These are phyloP conservation scores for Orchestia grillus DNA, from an alignment of 1,140 invertebrate species.

Conservation along the genomic window DNA sequence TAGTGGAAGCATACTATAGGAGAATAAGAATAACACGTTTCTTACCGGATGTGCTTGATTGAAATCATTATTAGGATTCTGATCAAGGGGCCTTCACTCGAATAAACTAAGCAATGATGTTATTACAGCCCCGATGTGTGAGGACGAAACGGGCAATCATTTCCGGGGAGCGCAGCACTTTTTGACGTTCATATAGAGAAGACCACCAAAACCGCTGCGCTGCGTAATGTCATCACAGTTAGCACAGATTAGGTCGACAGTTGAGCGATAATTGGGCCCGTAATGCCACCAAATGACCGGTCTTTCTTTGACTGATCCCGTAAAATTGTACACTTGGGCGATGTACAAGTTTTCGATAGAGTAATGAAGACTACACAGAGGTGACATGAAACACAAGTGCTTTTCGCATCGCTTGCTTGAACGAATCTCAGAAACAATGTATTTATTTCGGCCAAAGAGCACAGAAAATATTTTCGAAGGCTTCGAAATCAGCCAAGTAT, in stretches of 20 bases:
- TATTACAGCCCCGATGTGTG: not conserved
- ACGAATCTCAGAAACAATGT: not conserved
- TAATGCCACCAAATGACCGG: constrained; percentile 44
- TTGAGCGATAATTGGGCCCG: constrained; percentile 42
- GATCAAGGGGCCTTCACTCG: not conserved
- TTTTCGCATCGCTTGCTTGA: not conserved
- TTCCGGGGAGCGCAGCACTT: not conserved
- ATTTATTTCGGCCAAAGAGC: not conserved
- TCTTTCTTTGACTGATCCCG: constrained; percentile 20
- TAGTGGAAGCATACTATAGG: not conserved
- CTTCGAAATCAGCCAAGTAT: not conserved
- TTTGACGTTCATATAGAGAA: constrained; percentile 21
- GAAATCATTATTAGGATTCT: constrained; percentile 22
- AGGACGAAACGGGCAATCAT: constrained; percentile 20
- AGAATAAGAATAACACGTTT: not conserved
- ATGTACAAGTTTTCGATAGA: not conserved
- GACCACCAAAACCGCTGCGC: constrained; percentile 32
- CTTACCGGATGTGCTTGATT: constrained; percentile 14
- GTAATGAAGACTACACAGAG: constrained; percentile 20
- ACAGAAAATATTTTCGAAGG: not conserved
- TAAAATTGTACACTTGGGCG: constrained; percentile 26
- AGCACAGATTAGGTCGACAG: constrained; percentile 33
- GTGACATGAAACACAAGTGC: not conserved
- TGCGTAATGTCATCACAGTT: constrained; percentile 46
- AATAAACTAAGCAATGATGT: not conserved